Conservation (phyloP, 2,797 vertebrate genomes). For the Manis javanica region DNA sequence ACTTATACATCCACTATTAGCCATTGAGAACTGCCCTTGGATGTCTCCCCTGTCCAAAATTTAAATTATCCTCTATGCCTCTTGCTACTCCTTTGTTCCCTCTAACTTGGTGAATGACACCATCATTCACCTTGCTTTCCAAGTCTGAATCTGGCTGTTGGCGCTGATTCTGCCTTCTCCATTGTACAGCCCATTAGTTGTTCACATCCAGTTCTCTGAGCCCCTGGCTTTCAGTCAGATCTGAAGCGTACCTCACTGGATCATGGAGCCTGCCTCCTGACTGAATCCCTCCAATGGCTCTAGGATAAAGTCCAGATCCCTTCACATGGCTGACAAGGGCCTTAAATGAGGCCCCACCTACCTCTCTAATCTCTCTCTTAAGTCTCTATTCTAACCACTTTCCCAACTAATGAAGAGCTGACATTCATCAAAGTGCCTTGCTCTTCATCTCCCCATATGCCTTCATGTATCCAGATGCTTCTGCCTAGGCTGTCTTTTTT, state of each 20-base stretch:
- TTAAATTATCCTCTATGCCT: neutral
- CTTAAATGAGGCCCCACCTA: neutral
- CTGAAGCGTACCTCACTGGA: neutral
- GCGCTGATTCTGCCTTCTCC: neutral
- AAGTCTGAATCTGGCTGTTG: neutral
- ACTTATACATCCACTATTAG: neutral
- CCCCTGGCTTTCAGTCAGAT: neutral
- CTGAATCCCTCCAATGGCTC: neutral
- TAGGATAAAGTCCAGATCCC: neutral
- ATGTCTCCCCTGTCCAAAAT: neutral
- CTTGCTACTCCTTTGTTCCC: neutral
- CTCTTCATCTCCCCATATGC: neutral
- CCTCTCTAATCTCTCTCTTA: neutral
- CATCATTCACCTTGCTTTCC: neutral
- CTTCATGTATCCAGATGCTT: constrained; percentile 36
- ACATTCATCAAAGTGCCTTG: neutral
- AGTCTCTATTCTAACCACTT: neutral
- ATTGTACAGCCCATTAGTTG: neutral
- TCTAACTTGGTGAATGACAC: neutral
- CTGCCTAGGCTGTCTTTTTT: neutral
- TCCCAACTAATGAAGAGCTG: neutral
- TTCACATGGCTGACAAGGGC: neutral
- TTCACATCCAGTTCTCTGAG: neutral
- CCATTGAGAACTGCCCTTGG: neutral
- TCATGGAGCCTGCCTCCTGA: neutral